phyloP scores from a whole-genome alignment of 2,797 vertebrate genomes.

The Etheostoma perlongum region DNA sequence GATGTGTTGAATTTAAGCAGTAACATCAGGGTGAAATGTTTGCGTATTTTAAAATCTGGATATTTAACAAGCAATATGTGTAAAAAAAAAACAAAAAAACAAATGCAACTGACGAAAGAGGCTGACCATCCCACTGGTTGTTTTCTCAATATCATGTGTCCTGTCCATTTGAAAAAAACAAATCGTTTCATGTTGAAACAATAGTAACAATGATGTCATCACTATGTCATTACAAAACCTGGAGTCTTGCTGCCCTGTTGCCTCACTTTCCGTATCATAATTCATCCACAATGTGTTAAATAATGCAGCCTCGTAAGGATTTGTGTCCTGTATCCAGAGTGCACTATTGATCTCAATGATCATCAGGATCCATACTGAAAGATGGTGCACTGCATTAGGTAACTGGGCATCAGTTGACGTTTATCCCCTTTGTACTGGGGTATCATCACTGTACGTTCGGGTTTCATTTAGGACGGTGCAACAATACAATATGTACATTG shows the following conservation, averaged over 20 bases:
- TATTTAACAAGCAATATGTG: slow-evolving; percentile 28
- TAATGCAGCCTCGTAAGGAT: slow-evolving; percentile 25
- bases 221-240: slow-evolving; percentile 37
- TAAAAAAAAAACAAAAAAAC: not conserved
- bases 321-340: slow-evolving; percentile 35
- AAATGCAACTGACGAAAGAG: slow-evolving; percentile 14
- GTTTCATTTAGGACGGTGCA: slow-evolving; percentile 56
- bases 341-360: slow-evolving; percentile 41
- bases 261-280: slow-evolving; percentile 26
- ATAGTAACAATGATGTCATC: slow-evolving; percentile 20
- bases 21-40: not conserved
- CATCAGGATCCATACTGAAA: slow-evolving; percentile 25
- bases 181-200: slow-evolving; percentile 36
- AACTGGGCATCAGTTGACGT: slow-evolving; percentile 39
- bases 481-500: slow-evolving; percentile 12
- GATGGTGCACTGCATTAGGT: slow-evolving; percentile 36
- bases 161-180: not conserved
- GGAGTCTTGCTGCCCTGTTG: slow-evolving; percentile 41
- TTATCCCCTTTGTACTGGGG: slow-evolving; percentile 28
- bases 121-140: slow-evolving; percentile 17
- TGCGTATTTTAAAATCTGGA: slow-evolving; percentile 21
- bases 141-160: slow-evolving; percentile 19
- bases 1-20: slow-evolving; percentile 41
- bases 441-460: slow-evolving; percentile 48
- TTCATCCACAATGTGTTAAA: slow-evolving; percentile 12